Percentiles rank a stretch among this genome's conserved stretches.
Evolutionary conservation across 1,140 invertebrate species (phyloP).

Genomic region (Drosophila virilis): DNA sequence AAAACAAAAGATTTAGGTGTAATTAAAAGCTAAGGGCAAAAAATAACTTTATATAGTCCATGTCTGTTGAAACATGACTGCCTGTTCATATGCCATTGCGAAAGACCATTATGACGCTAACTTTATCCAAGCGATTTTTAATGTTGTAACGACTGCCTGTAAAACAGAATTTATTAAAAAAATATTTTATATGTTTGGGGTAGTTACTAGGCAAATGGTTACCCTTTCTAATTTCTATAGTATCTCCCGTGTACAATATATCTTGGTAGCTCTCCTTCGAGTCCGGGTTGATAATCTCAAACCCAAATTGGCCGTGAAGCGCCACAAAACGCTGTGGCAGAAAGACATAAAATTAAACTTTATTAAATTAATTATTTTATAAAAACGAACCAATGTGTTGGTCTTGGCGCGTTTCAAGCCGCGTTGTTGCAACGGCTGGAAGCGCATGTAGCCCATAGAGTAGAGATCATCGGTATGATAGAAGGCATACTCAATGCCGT

Average conservation of each 20-base stretch:
- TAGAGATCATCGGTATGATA: conserved; percentile 52
- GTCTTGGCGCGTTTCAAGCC: conserved; percentile 32
- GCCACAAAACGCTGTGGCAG: conserved; percentile 10
- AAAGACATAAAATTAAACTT: background rate
- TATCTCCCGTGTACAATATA: conserved; percentile 2
- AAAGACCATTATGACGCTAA: conserved; percentile 47
- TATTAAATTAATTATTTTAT: background rate
- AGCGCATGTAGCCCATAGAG: conserved; percentile 63
- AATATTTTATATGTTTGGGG: background rate
- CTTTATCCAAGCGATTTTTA: conserved; percentile 37
- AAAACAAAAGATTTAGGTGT: background rate
- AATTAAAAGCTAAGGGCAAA: background rate
- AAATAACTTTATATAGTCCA: background rate
- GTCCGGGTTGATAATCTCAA: background rate
- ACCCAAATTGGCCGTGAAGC: conserved; percentile 15
- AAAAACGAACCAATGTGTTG: conserved; percentile 38
- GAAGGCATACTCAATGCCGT: conserved; percentile 69
- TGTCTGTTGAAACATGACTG: too few species aligned
- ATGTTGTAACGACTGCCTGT: conserved; percentile 46
- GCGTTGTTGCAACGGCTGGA: conserved; percentile 48
- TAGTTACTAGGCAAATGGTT: background rate
- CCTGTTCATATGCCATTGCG: background rate
- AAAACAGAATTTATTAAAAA: background rate
- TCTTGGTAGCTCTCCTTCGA: background rate
- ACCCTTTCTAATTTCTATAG: conserved; percentile 57